phyloP scores from a whole-genome alignment of 37 sponge, comb jelly and placozoan genomes.

The Diacarnus erythraeanus region DNA sequence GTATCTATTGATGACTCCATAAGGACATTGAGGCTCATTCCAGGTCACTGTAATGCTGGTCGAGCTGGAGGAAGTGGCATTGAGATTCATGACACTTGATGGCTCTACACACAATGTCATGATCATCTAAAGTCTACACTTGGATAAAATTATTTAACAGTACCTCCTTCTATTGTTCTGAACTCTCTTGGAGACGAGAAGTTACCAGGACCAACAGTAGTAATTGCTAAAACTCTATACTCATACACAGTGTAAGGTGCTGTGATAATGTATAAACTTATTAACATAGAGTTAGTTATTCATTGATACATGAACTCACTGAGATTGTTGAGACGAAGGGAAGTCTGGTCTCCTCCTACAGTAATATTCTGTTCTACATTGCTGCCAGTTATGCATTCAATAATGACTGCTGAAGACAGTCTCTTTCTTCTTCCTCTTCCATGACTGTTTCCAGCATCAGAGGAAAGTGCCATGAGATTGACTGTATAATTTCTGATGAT shows the following conservation, averaged over 20 bases:
- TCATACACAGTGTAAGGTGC: conserved; percentile 41
- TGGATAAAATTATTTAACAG: too few species aligned
- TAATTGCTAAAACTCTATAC: conserved; percentile 18
- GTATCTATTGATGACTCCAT: conserved; percentile 11
- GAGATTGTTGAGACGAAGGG: neutral
- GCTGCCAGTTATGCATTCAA: conserved; percentile 30
- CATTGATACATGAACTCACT: too few species aligned
- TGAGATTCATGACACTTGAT: neutral
- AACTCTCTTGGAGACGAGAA: conserved; percentile 23
- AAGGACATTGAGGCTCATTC: neutral
- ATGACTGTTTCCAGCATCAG: neutral
- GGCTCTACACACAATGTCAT: too few species aligned
- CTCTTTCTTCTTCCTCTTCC: conserved; percentile 14
- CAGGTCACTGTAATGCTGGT: conserved; percentile 10
- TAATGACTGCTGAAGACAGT: conserved; percentile 1
- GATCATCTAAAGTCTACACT: too few species aligned
- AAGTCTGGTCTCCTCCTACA: conserved; percentile 6
- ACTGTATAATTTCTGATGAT: conserved; percentile 15
- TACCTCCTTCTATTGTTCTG: neutral
- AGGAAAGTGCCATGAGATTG: conserved; percentile 16
- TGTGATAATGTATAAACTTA: too few species aligned
- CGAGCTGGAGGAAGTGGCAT: neutral
- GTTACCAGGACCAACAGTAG: conserved; percentile 17
- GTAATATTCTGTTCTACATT: conserved; percentile 2
- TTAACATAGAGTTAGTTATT: too few species aligned